A percentile compares a stretch with the other conserved stretches of the same genome.
These are phyloP conservation scores for Cyanocitta stelleri DNA, from an alignment of 2,113 vertebrate species.

Conservation along the genomic window DNA sequence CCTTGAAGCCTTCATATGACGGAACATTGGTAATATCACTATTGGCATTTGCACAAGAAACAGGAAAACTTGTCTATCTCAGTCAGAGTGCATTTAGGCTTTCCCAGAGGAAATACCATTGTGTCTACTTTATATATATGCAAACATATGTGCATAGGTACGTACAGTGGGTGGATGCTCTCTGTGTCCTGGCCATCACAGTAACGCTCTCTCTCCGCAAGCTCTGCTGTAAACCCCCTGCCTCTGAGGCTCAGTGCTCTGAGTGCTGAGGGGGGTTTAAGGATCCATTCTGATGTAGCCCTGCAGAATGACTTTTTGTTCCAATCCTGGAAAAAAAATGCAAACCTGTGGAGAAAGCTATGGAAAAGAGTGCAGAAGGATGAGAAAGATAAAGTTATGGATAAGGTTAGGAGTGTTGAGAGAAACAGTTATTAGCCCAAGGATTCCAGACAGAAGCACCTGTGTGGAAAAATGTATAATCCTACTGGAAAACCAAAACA, in stretches of 20 bases:
- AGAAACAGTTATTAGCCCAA: neutral
- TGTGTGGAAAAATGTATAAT: neutral
- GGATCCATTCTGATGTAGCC: neutral
- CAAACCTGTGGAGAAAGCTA: neutral
- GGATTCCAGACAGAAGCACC: neutral
- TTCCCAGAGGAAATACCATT: neutral
- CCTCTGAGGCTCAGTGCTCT: neutral
- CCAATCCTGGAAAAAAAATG: neutral
- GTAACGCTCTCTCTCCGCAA: neutral
- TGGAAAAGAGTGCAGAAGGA: neutral
- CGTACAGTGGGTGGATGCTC: neutral
- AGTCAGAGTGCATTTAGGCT: neutral
- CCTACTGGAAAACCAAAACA: neutral
- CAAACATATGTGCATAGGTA: neutral
- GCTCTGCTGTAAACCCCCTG: neutral
- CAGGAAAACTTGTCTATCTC: neutral
- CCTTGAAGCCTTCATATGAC: neutral
- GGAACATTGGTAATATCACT: neutral
- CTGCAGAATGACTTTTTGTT: neutral
- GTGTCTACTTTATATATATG: neutral
- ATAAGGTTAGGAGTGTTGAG: neutral
- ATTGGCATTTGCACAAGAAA: neutral
- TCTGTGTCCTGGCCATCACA: neutral
- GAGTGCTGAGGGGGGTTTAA: accelerated
- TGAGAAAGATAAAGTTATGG: neutral